A percentile compares a stretch with the other conserved stretches of the same genome.
phyloP scores from a whole-genome alignment of 2,113 vertebrate genomes.

The Sigmodon hispidus region DNA sequence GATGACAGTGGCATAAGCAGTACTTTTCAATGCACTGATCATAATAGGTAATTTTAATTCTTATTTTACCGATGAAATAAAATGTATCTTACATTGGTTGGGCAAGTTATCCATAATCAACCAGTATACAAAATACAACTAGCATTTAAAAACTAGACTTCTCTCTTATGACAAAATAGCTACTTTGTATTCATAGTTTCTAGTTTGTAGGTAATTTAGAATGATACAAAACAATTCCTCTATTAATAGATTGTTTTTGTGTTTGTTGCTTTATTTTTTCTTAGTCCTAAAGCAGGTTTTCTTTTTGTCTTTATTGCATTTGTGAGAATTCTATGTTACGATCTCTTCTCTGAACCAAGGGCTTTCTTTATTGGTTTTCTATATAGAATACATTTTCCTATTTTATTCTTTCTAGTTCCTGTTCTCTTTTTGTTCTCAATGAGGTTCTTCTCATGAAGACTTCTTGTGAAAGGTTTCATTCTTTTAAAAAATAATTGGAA shows the following conservation, averaged over 20 bases:
- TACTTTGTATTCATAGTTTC: not conserved
- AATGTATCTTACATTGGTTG: not conserved
- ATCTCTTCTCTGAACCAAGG: not conserved
- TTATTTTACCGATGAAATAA: not conserved
- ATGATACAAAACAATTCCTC: not conserved
- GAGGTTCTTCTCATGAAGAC: not conserved
- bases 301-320: not conserved
- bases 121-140: not conserved
- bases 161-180: not conserved
- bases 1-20: not conserved
- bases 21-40: not conserved
- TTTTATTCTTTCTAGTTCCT: not conserved
- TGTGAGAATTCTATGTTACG: conserved; percentile 21
- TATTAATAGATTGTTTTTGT: not conserved
- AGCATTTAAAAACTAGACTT: not conserved
- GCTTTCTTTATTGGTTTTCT: conserved; percentile 6
- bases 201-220: conserved; percentile 40
- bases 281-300: not conserved
- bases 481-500: conserved; percentile 50
- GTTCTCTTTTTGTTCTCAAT: conserved; percentile 3
- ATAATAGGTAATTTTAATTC: conserved; percentile 21
- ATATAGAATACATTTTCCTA: not conserved
- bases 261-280: not conserved
- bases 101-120: not conserved
- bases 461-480: not conserved